A percentile compares a stretch with the other conserved stretches of the same genome.
phyloP scores from a whole-genome alignment of 2,113 vertebrate genomes.

The Phyllopteryx taeniolatus region DNA sequence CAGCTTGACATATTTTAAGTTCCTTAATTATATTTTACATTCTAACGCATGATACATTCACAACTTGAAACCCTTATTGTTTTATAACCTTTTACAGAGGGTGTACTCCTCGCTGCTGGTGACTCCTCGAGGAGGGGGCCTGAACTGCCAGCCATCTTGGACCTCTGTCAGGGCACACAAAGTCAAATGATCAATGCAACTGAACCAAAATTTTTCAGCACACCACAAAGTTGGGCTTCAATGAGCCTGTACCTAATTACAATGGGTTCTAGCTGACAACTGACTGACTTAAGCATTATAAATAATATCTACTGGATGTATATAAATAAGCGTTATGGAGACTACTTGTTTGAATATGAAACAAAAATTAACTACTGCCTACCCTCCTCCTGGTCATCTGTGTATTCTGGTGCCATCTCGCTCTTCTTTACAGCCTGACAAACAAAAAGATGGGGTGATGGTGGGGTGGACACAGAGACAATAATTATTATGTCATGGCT shows the following conservation, averaged over 20 bases:
- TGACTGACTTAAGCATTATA: neutral
- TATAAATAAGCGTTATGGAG: neutral
- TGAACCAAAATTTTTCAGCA: neutral
- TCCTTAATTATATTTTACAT: neutral
- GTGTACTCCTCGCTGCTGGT: constrained; percentile 99
- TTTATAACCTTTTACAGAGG: constrained; percentile 89
- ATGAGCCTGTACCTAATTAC: neutral
- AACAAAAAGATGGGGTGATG: constrained; percentile 8
- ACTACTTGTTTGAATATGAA: neutral
- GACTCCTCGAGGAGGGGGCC: constrained; percentile 93
- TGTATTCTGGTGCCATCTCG: constrained; percentile 68
- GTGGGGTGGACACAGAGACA: constrained; percentile 6
- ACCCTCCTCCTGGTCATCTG: constrained; percentile 77
- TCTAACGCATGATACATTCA: neutral
- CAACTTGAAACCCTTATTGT: neutral
- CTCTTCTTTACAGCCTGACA: constrained; percentile 65
- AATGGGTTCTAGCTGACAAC: too few relatives aligned
- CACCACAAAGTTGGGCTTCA: neutral
- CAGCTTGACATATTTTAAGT: neutral
- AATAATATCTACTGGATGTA: neutral
- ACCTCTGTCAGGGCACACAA: constrained; percentile 58
- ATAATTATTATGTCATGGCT: constrained; percentile 17
- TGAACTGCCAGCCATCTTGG: constrained; percentile 93
- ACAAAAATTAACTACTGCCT: constrained; percentile 30
- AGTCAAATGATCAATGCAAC: constrained; percentile 19